These are phyloP conservation scores for Glareola pratincola DNA, from an alignment of 2,113 vertebrate genomes.

Conservation along the genomic window DNA sequence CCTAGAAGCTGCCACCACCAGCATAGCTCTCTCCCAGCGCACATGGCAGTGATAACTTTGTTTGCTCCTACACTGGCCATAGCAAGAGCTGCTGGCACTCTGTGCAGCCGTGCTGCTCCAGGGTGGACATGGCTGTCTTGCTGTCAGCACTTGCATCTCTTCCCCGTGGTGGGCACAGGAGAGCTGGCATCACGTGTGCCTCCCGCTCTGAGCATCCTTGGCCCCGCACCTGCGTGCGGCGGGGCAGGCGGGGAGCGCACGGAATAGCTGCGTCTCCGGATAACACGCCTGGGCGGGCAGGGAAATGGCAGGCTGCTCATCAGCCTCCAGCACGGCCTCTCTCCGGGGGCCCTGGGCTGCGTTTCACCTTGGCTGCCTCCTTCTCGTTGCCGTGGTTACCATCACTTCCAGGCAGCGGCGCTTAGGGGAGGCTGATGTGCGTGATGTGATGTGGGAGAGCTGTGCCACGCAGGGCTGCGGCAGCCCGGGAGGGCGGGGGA, in stretches of 20 bases:
- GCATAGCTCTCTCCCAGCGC: neutral
- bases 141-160: neutral
- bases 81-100: neutral
- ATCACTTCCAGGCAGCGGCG: neutral
- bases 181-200: neutral
- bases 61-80: neutral
- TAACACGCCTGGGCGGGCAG: conserved; percentile 28
- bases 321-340: conserved; percentile 54
- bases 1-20: neutral
- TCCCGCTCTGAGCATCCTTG: neutral
- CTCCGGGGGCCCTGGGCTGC: conserved; percentile 53
- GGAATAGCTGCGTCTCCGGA: neutral
- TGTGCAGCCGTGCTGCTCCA: fast-evolving
- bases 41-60: neutral
- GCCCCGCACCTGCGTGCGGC: fast-evolving
- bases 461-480: neutral
- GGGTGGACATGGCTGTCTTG: neutral
- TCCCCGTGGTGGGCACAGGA: neutral
- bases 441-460: conserved; percentile 4
- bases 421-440: conserved; percentile 24
- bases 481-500: neutral
- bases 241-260: neutral
- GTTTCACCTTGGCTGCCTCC: conserved; percentile 67
- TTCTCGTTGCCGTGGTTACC: conserved; percentile 67
- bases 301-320: conserved; percentile 48